Conservation (phyloP, 2,113 vertebrate species). For the Microtus pennsylvanicus region DNA sequence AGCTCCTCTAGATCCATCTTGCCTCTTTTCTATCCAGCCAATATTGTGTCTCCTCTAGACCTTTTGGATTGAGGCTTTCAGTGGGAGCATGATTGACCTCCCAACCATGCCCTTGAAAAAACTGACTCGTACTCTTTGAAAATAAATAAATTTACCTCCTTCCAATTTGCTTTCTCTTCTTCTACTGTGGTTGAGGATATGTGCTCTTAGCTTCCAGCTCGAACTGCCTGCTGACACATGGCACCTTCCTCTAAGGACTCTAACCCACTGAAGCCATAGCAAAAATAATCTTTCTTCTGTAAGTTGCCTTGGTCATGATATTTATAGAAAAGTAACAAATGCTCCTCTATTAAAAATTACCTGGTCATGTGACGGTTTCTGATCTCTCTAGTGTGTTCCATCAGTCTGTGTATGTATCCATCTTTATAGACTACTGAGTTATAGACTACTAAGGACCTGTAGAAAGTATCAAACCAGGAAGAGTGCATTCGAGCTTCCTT, state of each 20-base stretch:
- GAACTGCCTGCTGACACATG: background rate
- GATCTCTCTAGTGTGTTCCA: background rate
- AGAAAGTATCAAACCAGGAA: background rate
- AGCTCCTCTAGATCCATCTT: background rate
- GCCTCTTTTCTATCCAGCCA: background rate
- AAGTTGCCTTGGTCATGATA: background rate
- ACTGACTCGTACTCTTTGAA: background rate
- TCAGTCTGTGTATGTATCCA: background rate
- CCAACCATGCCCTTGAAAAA: background rate
- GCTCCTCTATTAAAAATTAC: background rate
- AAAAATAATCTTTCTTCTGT: background rate
- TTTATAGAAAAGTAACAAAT: background rate
- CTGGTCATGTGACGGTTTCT: background rate
- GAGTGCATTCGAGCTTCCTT: background rate
- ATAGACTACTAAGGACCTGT: background rate
- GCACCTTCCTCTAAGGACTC: background rate
- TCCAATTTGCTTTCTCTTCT: background rate
- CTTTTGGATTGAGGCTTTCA: background rate
- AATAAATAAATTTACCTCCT: background rate
- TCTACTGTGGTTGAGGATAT: background rate
- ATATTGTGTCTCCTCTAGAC: background rate
- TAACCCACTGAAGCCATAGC: background rate
- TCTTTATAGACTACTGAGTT: background rate
- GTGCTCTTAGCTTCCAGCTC: background rate
- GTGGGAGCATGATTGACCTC: background rate